Evolutionary conservation across 1,140 invertebrate species (phyloP), one percentile per base, ranked within the genome.

Genomic region (Charaxes varanes): DNA sequence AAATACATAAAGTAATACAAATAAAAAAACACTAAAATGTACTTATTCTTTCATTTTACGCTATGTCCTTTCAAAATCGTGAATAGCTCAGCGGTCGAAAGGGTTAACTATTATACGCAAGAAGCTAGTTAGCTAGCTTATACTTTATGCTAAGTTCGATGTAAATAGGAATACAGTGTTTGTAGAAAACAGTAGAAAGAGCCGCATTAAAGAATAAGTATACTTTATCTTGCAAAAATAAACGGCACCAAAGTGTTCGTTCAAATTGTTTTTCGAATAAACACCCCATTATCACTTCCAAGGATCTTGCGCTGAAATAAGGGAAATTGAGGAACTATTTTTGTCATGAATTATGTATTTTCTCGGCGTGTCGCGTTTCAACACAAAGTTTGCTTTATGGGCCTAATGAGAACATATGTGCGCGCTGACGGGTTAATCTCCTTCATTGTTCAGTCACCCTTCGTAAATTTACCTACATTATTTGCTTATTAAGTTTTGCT

Each of bases 391-490:
- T 28, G 27, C 37, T 41, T 47, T 47, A 41, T 41, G 35, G 26
- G 24, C 34, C 17, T 50, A 50, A 50, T 50, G 46, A 49, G 46
- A 49, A 49, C 41, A 33, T 42, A 49, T 41, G 46, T 10, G 26
- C 34, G 7, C 28, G 46, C 19, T 42, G 46, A 49, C 38, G 38
- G 46, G 38, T 41, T 49, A 49, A 49, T 49, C 36, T 38, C 28
- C 30, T 38, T 28, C 13, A 15, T 46, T 46, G 43, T 46, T 46
- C 38, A 46, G 27, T 46, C 35, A 38, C 30, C 31, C 24, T 13
- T 19, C 11, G 16, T 11, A 17, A 28, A 28, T 28, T 28, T 28
- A 28, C 27, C 27, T 28, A 15, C 6, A 28, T 28, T n/a, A n/a
- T 28, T 28, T 10, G 23, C 13, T 26, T 26, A 26, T 26, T 12